These are phyloP conservation scores for Notothenia rossii DNA, from an alignment of 2,113 vertebrate genomes.

Conservation along the genomic window DNA sequence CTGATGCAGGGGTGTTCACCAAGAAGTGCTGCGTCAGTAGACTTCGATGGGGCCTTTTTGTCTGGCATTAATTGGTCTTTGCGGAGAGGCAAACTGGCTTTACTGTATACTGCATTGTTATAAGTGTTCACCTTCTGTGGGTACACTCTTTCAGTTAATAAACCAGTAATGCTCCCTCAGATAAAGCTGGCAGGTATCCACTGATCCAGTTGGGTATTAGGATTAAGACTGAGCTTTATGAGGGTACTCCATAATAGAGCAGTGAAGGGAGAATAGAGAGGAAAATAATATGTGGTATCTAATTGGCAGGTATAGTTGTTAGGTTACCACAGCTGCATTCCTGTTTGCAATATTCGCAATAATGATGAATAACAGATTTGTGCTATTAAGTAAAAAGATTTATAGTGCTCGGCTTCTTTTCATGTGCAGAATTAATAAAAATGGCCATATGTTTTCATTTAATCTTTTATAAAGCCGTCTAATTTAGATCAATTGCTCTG, in stretches of 20 bases:
- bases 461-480: slow-evolving; percentile 15
- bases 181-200: slow-evolving; percentile 65
- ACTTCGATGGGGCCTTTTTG: slow-evolving; percentile 62
- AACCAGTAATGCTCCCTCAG: slow-evolving; percentile 58
- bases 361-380: slow-evolving; percentile 38
- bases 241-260: slow-evolving; percentile 11
- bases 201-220: slow-evolving; percentile 42
- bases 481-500: slow-evolving; percentile 19
- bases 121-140: slow-evolving; percentile 59
- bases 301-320: slow-evolving; percentile 24
- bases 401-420: slow-evolving; percentile 10
- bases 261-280: slow-evolving; percentile 8
- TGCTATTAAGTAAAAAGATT: slow-evolving; percentile 29
- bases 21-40: slow-evolving; percentile 68
- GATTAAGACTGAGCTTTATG: slow-evolving; percentile 53
- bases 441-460: slow-evolving; percentile 40
- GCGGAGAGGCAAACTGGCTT: slow-evolving; percentile 57
- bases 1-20: slow-evolving; percentile 19
- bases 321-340: slow-evolving; percentile 18
- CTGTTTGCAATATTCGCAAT: slow-evolving; percentile 18
- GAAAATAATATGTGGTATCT: slow-evolving; percentile 12
- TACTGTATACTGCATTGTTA: slow-evolving; percentile 38
- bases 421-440: slow-evolving; percentile 24
- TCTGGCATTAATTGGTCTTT: slow-evolving; percentile 73
- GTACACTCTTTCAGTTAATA: slow-evolving; percentile 64